These are phyloP conservation scores for Vicugna pacos DNA, from an alignment of 2,113 vertebrate genomes.

Conservation along the genomic window DNA sequence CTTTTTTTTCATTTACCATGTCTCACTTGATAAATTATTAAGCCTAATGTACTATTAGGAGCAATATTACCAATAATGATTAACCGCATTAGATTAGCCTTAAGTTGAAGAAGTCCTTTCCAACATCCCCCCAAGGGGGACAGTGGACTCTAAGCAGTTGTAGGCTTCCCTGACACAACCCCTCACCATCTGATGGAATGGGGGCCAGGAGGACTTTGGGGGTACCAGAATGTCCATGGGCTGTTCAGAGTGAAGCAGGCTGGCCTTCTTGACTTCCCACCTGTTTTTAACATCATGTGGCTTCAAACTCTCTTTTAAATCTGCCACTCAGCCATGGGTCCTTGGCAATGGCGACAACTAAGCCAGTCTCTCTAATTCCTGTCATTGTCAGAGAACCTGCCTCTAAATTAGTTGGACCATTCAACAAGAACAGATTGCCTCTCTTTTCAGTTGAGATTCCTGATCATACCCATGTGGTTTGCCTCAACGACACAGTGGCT, in stretches of 20 bases:
- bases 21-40: constrained; percentile 84
- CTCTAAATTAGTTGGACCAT: constrained; percentile 30
- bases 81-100: constrained; percentile 82
- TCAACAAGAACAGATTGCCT: background rate
- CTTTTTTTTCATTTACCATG: constrained; percentile 13
- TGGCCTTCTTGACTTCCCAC: background rate
- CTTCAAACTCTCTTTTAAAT: background rate
- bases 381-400: background rate
- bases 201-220: background rate
- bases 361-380: background rate
- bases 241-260: background rate
- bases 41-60: constrained; percentile 83
- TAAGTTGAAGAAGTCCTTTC: constrained; percentile 72
- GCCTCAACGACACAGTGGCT: background rate
- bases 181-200: background rate
- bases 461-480: background rate
- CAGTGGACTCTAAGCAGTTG: background rate
- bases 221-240: background rate
- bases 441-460: background rate
- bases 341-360: background rate
- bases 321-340: background rate
- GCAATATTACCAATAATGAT: constrained; percentile 83
- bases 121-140: background rate
- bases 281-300: background rate
- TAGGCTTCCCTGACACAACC: background rate